phyloP scores from a whole-genome alignment of 2,113 vertebrate genomes.

The Synodontis membranacea region DNA sequence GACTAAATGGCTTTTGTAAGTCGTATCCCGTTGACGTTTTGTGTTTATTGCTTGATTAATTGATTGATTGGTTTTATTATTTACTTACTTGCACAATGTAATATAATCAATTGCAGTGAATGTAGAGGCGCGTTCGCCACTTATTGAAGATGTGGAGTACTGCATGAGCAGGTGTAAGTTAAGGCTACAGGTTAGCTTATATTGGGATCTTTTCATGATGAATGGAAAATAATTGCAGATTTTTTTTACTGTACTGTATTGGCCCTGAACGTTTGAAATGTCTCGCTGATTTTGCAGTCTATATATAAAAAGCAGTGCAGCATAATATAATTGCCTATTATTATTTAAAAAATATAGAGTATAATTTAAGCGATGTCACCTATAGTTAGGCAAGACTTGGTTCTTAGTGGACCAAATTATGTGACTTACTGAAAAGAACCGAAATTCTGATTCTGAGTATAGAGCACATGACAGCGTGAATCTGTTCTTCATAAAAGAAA shows the following conservation, averaged over 20 bases:
- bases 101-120: neutral
- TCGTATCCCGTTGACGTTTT: too few relatives aligned
- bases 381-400: neutral
- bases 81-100: neutral
- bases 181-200: neutral
- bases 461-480: neutral
- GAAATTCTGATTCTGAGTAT: neutral
- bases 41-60: too few relatives aligned
- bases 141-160: neutral
- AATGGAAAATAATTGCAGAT: too few relatives aligned
- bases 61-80: too few relatives aligned
- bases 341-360: neutral
- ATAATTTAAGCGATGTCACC: neutral
- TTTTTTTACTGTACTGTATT: too few relatives aligned
- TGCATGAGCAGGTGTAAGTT: neutral
- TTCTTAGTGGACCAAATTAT: neutral
- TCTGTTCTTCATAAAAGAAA: neutral
- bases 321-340: neutral
- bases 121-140: neutral
- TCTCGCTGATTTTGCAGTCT: neutral
- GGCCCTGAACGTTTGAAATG: neutral
- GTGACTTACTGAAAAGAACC: neutral
- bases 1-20: too few relatives aligned
- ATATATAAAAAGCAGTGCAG: neutral
- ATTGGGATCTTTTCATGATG: neutral